Percentiles rank a stretch among this genome's conserved stretches.
phyloP scores from a whole-genome alignment of 2,888 invertebrate genomes.

The Protodeltote pygarga region DNA sequence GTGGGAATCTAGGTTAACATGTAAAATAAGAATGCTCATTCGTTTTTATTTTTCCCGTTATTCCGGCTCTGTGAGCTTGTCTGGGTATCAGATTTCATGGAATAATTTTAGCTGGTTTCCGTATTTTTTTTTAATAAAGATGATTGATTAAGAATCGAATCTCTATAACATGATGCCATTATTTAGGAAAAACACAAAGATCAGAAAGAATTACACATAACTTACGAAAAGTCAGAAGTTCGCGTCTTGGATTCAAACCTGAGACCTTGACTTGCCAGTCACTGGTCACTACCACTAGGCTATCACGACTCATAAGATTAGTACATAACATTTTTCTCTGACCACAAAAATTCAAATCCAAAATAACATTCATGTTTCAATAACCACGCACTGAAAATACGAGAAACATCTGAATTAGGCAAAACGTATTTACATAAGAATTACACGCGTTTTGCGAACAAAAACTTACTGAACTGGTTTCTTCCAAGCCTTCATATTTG shows the following conservation, averaged over 20 bases:
- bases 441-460: constrained; percentile 8
- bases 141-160: too few species aligned
- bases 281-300: too few species aligned
- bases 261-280: too few species aligned
- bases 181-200: too few species aligned
- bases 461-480: constrained; percentile 19
- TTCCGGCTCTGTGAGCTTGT: constrained; percentile 12
- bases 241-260: too few species aligned
- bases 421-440: constrained; percentile 22
- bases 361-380: constrained; percentile 18
- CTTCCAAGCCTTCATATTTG: constrained; percentile 21
- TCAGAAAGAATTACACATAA: too few species aligned
- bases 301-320: constrained; percentile 4
- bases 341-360: constrained; percentile 4
- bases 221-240: too few species aligned
- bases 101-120: constrained; percentile 12
- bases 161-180: too few species aligned
- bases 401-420: constrained; percentile 10
- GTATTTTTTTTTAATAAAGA: constrained; percentile 11
- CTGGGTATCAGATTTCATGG: constrained; percentile 22
- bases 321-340: not conserved
- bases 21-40: constrained; percentile 30
- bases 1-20: constrained; percentile 8
- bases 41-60: constrained; percentile 16
- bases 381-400: constrained; percentile 3